Conservation (phyloP, 2,113 vertebrate genomes). For the Macquaria australasica region DNA sequence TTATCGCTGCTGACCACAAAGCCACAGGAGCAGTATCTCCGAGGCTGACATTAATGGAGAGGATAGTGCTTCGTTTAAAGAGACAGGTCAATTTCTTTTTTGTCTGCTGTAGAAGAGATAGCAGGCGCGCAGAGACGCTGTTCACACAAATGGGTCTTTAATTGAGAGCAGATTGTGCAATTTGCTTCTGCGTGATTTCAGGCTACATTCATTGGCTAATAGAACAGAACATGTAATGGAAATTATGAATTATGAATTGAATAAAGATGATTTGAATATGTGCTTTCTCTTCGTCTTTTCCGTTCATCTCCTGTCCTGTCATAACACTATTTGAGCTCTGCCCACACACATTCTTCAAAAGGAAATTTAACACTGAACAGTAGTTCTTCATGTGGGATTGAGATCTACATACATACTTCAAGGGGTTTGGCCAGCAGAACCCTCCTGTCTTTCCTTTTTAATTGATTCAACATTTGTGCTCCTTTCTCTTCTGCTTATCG, state of each 20-base stretch:
- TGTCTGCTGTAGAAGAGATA: slow-evolving; percentile 60
- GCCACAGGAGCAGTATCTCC: slow-evolving; percentile 72
- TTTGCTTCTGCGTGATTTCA: slow-evolving; percentile 14
- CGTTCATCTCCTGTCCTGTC: background rate
- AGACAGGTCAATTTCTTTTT: slow-evolving; percentile 73
- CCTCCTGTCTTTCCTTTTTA: background rate
- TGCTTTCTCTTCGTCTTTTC: background rate
- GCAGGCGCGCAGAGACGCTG: slow-evolving; percentile 6
- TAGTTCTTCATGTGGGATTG: background rate
- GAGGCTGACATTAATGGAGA: slow-evolving; percentile 79
- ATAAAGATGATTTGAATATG: slow-evolving; percentile 8
- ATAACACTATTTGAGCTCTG: background rate
- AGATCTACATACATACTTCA: background rate
- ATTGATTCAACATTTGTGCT: slow-evolving; percentile 54
- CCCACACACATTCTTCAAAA: background rate
- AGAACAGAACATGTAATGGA: slow-evolving; percentile 20
- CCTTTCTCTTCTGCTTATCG: slow-evolving; percentile 48
- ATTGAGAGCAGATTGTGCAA: slow-evolving; percentile 55
- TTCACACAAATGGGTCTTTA: slow-evolving; percentile 56
- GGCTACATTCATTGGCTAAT: slow-evolving; percentile 15
- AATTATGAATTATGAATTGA: background rate
- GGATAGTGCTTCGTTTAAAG: slow-evolving; percentile 71
- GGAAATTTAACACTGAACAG: background rate
- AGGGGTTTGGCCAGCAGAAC: background rate
- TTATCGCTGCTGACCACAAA: slow-evolving; percentile 84